Evolutionary conservation across 2,888 invertebrate genomes (phyloP), one percentile per base, ranked within the genome.

Genomic region (Pyrgus malvae): DNA sequence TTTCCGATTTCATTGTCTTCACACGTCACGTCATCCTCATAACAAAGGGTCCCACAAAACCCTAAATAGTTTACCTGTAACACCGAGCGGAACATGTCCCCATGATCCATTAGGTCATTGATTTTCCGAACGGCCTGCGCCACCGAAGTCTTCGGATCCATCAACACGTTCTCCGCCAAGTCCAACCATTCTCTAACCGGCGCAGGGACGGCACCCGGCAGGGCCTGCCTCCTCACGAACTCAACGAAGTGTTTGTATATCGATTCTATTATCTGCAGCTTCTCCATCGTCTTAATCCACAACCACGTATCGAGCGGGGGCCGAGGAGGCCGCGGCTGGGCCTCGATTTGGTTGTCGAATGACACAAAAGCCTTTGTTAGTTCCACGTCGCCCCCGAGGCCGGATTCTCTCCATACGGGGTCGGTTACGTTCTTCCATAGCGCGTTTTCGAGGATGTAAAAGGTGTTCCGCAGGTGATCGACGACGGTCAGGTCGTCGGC

Each of bases 181-280:
- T 94, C 93, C 51, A 92, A 73, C 91, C 94, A 76, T 65, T 78
- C 74, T 55, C 72, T 65, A 38, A 80, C 69, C 33, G 87, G 77
- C 55, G 84, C 90, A 57, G 80, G 90, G 65, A 70, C 81, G 25
- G 74, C 73, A 40, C 83, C 81, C 14, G 86, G 83, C 29, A 62
- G 58, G 4, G 83, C 72, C 64, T 90, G 90, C 40, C 87, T 79
- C 35, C 63, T 65, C 58, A 93, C 91, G 74, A 93, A 93, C 63
- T 92, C 87, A 54, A 93, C 80, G 73, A 94, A 96, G 40, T 91
- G 92, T 59, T 91, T 92, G 74, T 95, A 96, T 48, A 95, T 76
- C 0, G 92, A 92, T 59, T 94, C 92, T 23, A 96, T 87, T 12
- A 91, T 80, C 40, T 91, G 83, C 65, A 95, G 73, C 70, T 94